phyloP scores from a whole-genome alignment of 2,797 vertebrate genomes.

The Dendrocincla tyrannina region DNA sequence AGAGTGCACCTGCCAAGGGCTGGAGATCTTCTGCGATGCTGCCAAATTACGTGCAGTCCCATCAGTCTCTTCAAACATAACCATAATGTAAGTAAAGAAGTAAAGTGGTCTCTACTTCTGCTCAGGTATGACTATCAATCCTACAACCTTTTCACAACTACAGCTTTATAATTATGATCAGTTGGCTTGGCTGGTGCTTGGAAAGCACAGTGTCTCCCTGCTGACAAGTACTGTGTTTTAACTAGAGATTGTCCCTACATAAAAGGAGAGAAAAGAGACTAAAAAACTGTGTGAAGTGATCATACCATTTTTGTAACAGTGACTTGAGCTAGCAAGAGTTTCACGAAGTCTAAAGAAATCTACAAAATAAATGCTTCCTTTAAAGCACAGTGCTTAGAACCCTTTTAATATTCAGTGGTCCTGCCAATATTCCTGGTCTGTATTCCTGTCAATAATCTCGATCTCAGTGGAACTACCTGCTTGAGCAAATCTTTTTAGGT shows the following conservation, averaged over 20 bases:
- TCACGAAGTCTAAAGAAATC: neutral
- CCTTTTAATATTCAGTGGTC: neutral
- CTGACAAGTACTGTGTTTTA: neutral
- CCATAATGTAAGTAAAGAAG: slow-evolving; percentile 87
- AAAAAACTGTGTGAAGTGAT: neutral
- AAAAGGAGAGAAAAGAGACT: neutral
- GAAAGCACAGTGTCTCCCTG: neutral
- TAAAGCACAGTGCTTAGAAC: neutral
- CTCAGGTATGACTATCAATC: neutral
- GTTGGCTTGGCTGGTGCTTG: neutral
- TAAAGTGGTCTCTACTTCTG: neutral
- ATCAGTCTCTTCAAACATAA: slow-evolving; percentile 86
- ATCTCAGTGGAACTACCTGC: neutral
- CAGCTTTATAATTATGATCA: neutral
- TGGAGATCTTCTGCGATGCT: slow-evolving; percentile 88
- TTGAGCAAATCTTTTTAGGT: neutral
- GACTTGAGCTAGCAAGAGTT: neutral
- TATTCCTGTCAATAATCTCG: neutral
- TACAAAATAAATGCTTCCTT: neutral
- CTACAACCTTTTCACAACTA: neutral
- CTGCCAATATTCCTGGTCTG: neutral
- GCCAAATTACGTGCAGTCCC: slow-evolving; percentile 83
- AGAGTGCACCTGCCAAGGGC: slow-evolving; percentile 84
- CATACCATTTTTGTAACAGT: neutral
- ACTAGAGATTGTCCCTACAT: neutral